Conservation (phyloP, 2,888 invertebrate genomes). For the Drosophila fulvimacula region DNA sequence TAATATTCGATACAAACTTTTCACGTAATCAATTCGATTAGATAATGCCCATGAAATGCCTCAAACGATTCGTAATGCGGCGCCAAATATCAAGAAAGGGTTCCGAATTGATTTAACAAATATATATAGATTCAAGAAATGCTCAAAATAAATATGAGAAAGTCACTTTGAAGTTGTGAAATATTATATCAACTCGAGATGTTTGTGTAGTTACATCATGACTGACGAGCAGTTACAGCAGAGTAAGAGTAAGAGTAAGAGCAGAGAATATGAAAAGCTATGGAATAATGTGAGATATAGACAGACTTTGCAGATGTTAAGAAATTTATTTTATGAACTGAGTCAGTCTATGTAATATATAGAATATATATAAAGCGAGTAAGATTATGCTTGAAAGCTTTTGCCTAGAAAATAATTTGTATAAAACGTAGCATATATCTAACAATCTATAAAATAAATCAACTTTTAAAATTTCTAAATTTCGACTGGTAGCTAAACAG, state of each 20-base stretch:
- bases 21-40: constrained; percentile 79
- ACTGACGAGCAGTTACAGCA: no score
- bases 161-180: background rate
- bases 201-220: background rate
- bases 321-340: background rate
- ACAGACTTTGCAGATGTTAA: background rate
- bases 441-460: no score
- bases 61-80: constrained; percentile 59
- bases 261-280: background rate
- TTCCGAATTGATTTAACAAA: background rate
- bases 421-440: background rate
- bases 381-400: background rate
- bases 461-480: no score
- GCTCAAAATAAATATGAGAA: background rate
- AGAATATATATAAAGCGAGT: background rate
- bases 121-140: background rate
- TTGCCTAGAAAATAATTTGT: no score
- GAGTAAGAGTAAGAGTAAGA: no score
- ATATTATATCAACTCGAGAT: background rate
- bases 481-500: no score
- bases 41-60: constrained; percentile 69
- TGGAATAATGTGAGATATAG: background rate
- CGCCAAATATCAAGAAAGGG: constrained; percentile 44
- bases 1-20: constrained; percentile 70
- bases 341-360: no score